Conservation (phyloP, 2,888 invertebrate species). For the Ophion ventricosus region DNA sequence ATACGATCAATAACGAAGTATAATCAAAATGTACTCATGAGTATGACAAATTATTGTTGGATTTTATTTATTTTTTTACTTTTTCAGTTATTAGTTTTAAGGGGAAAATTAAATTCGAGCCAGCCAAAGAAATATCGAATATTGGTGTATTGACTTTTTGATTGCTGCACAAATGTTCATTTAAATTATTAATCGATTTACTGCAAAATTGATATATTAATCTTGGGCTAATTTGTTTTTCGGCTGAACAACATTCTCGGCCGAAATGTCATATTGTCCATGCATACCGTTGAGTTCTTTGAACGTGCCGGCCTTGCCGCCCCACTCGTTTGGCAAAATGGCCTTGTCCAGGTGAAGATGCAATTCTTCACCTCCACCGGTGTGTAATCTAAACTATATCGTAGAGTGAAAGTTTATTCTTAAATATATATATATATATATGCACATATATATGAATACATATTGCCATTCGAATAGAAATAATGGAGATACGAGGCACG, state of each 20-base stretch:
- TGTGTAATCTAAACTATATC: conserved; percentile 81
- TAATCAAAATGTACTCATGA: no score
- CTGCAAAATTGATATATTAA: neutral
- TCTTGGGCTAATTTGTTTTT: neutral
- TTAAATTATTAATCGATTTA: no score
- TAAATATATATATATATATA: no score
- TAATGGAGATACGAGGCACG: neutral
- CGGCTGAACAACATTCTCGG: no score
- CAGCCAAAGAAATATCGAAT: no score
- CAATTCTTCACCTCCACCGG: conserved; percentile 80
- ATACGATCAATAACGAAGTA: neutral
- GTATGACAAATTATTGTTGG: no score
- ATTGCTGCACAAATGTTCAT: no score
- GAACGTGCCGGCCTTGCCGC: conserved; percentile 82
- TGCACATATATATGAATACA: neutral
- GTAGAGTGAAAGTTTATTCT: neutral
- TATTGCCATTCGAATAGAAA: neutral
- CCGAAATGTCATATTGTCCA: neutral
- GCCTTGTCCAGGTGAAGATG: conserved; percentile 80
- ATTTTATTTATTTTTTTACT: no score
- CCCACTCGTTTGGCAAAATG: conserved; percentile 83
- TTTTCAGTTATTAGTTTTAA: no score
- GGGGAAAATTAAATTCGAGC: no score
- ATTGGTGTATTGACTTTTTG: no score
- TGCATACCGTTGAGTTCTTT: conserved; percentile 77